Percentiles rank a stretch among this genome's conserved stretches.
Evolutionary conservation across 2,888 invertebrate genomes (phyloP).

Genomic region (Mesochorus sp.): DNA sequence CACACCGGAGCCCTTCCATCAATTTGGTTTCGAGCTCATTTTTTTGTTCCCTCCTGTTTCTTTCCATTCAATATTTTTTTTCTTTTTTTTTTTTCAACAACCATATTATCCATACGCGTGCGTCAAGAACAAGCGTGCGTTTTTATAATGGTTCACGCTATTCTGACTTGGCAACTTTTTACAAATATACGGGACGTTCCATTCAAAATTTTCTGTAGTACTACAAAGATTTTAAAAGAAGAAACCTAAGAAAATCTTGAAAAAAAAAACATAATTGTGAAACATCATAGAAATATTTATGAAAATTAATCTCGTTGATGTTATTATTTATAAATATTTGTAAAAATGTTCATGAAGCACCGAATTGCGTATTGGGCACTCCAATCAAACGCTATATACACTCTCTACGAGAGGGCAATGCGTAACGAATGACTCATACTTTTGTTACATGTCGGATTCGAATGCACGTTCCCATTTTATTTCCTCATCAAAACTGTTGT

Average conservation of each 20-base stretch:
- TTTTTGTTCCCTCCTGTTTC: slow-evolving; percentile 17
- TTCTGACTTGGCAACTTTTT: slow-evolving; percentile 21
- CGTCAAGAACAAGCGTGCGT: slow-evolving; percentile 60
- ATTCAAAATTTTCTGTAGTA: neutral
- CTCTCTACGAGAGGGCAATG: slow-evolving; percentile 30
- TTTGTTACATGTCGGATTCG: slow-evolving; percentile 37
- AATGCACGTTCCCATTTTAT: slow-evolving; percentile 49
- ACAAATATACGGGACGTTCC: neutral
- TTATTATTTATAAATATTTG: no score
- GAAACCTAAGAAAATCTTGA: no score
- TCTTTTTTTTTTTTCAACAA: slow-evolving; percentile 35
- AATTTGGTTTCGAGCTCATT: slow-evolving; percentile 40
- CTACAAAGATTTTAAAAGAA: neutral
- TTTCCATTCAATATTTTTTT: slow-evolving; percentile 24
- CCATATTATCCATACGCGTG: slow-evolving; percentile 47
- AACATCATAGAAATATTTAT: no score
- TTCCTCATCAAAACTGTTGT: slow-evolving; percentile 25
- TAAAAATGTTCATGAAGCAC: no score
- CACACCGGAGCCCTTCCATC: slow-evolving; percentile 50
- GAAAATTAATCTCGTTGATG: no score
- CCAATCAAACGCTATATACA: neutral
- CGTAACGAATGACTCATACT: slow-evolving; percentile 58
- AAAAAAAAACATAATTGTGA: no score
- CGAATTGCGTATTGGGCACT: neutral
- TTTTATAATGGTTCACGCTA: slow-evolving; percentile 69